Base-by-base conservation (phyloP, 1,140 invertebrate genomes). In the Bactericera cockerelli region DNA sequence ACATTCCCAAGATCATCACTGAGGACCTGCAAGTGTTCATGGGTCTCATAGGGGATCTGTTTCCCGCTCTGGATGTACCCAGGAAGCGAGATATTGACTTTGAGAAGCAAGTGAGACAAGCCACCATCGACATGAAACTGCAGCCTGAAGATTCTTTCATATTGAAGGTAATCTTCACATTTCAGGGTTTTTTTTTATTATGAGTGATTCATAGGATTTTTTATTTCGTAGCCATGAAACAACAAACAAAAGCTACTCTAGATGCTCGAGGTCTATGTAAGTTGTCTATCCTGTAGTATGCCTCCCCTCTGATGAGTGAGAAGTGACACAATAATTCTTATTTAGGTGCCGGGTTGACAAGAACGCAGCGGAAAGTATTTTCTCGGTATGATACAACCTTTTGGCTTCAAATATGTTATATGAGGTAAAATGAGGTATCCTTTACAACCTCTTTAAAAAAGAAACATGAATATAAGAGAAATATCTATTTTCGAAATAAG, bases 111-210 rank as follows among this genome's bases (percentile, higher is more conserved):
- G 79, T 91, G 36, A 79, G 81, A 64, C 77, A 82, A 42, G 89
- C 87, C 1, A 81, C 88, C 1, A 60, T 85, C 10, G 88, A 93
- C 66, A 75, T 93, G 64, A 87, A 86, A 67, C 73, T 96, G 10
- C 91, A 95, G 70, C 87, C 91, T 0, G 91, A 95, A 70, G 88
- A 93, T 62, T 86, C 83, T 59, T 96, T 95, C 68, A 81, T 93
- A 66, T 72, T 87, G 58, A 87, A 87, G 74, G 81, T 82, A 65
- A 38, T n/a, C n/a, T n/a, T 54, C 22, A 49, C 24, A 8, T 25
- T 28, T 57, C 39, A 3, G 22, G 10, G 14, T n/a, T 61, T 33
- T 60, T 21, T 57, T 33, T 21, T 13, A 28, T 39, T 62, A n/a
- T 57, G 39, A 28, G n/a, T 57, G n/a, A n/a, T n/a, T n/a, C n/a